phyloP scores from a whole-genome alignment of 2,888 invertebrate genomes.

The Apodemia zela region DNA sequence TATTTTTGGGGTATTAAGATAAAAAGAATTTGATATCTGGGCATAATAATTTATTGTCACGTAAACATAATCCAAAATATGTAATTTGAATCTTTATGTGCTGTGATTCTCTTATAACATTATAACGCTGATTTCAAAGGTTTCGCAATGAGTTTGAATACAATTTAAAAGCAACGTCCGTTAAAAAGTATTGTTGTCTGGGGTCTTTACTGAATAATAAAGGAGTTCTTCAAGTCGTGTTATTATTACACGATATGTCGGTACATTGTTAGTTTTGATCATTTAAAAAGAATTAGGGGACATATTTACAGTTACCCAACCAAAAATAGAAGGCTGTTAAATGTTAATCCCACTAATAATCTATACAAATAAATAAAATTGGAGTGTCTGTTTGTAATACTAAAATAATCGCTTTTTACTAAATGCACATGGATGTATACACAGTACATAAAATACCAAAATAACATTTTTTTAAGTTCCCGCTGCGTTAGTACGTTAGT shows the following conservation, averaged over 20 bases:
- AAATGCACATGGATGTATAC: too few relatives aligned
- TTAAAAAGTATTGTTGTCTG: neutral
- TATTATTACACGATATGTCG: neutral
- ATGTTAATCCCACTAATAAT: too few relatives aligned
- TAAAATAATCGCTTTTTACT: too few relatives aligned
- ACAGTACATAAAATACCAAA: too few relatives aligned
- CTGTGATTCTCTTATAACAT: neutral
- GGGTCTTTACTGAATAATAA: neutral
- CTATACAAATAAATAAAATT: too few relatives aligned
- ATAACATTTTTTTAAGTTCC: too few relatives aligned
- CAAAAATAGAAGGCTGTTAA: too few relatives aligned
- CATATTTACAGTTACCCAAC: too few relatives aligned
- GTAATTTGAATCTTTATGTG: neutral
- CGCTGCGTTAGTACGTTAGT: too few relatives aligned
- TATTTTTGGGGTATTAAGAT: constrained; percentile 1
- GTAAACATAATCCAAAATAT: neutral
- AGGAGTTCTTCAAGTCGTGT: neutral
- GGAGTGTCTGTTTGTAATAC: too few relatives aligned
- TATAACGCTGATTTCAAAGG: neutral
- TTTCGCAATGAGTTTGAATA: neutral
- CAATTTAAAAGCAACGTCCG: constrained; percentile 14
- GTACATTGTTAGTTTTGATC: too few relatives aligned
- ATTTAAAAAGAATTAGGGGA: too few relatives aligned
- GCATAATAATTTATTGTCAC: neutral
- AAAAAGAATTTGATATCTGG: neutral